Percentiles rank a stretch among this genome's conserved stretches.
These are phyloP conservation scores for Drosophila mojavensis DNA, from an alignment of 1,140 invertebrate species.

Conservation along the genomic window DNA sequence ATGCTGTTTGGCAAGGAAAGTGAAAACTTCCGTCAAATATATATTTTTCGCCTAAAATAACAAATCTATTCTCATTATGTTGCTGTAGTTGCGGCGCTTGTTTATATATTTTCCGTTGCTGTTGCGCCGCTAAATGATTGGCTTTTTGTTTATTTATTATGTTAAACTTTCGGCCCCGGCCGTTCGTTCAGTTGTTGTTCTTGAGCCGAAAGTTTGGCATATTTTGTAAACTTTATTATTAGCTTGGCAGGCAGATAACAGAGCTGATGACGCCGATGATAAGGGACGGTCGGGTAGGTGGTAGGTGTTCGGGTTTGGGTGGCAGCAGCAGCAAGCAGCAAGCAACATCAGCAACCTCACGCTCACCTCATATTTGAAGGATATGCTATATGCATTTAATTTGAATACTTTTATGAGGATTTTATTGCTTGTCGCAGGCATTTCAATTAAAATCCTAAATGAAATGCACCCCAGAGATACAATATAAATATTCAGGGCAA, in stretches of 20 bases:
- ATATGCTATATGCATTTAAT: constrained; percentile 54
- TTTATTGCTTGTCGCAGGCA: constrained; percentile 37
- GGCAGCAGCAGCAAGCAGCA: too few relatives aligned
- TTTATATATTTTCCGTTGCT: constrained; percentile 23
- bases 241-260: constrained; percentile 51
- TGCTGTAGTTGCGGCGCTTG: constrained; percentile 36
- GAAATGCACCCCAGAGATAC: constrained; percentile 5
- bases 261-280: constrained; percentile 17
- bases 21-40: constrained; percentile 45
- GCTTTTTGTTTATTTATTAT: constrained; percentile 77
- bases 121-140: constrained; percentile 42
- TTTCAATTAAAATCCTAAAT: constrained; percentile 74
- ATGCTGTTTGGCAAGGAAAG: constrained; percentile 27
- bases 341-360: not conserved
- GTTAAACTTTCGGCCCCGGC: constrained; percentile 60
- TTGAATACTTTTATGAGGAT: constrained; percentile 64
- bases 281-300: not conserved
- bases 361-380: not conserved
- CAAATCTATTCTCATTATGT: constrained; percentile 76
- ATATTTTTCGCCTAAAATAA: constrained; percentile 45
- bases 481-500: constrained; percentile 38
- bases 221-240: constrained; percentile 83
- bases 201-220: constrained; percentile 76
- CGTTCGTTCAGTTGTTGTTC: constrained; percentile 25
- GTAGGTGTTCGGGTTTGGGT: not conserved